A percentile compares a stretch with the other conserved stretches of the same genome.
Evolutionary conservation across 1,140 invertebrate genomes (phyloP).

Genomic region (Heliothis virescens): DNA sequence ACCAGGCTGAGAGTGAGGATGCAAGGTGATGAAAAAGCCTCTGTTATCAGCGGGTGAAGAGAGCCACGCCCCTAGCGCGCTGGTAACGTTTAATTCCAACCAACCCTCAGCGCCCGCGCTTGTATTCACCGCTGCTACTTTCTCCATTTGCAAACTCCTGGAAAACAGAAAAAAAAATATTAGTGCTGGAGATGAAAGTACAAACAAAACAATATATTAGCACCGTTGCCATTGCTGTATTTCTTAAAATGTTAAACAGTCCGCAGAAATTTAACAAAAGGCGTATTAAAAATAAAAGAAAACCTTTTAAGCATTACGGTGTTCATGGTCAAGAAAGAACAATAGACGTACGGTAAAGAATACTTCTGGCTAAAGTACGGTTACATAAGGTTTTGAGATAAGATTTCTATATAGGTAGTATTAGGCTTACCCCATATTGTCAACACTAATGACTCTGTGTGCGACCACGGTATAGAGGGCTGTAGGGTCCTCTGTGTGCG

Average conservation of each 20-base stretch:
- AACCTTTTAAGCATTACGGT: no score
- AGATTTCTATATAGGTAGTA: background rate
- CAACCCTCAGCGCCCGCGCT: slow-evolving; percentile 90
- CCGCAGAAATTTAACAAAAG: no score
- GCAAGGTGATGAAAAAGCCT: slow-evolving; percentile 95
- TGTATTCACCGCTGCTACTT: slow-evolving; percentile 89
- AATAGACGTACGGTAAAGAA: no score
- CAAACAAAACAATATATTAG: no score
- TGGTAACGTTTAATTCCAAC: slow-evolving; percentile 92
- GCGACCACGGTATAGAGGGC: slow-evolving; percentile 86
- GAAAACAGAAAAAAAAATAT: slow-evolving; percentile 53
- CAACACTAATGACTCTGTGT: slow-evolving; percentile 87
- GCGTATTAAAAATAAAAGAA: no score
- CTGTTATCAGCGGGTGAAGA: slow-evolving; percentile 92
- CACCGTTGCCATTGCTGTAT: no score
- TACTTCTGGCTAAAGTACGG: no score
- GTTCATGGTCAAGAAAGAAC: no score
- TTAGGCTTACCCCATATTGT: slow-evolving; percentile 83
- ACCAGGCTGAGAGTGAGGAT: slow-evolving; percentile 90
- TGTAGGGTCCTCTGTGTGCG: slow-evolving; percentile 72
- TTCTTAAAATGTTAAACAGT: no score
- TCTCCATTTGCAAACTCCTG: slow-evolving; percentile 89
- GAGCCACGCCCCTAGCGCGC: slow-evolving; percentile 92
- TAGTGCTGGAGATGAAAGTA: no score
- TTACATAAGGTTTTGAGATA: no score